phyloP scores from a whole-genome alignment of 37 sponge, comb jelly and placozoan genomes.

The Halichondria panicea region DNA sequence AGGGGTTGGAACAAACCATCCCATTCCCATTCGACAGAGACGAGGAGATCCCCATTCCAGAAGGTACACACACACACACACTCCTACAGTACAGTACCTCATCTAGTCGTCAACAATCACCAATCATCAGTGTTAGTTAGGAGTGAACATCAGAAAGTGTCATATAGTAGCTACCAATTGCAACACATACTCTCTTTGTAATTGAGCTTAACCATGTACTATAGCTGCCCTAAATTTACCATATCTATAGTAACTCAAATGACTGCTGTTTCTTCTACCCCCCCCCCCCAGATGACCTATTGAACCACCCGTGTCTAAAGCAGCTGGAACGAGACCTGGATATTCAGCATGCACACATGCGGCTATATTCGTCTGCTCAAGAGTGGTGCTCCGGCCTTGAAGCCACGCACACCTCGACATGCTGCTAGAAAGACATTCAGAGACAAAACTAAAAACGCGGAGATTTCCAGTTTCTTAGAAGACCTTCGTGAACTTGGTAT shows the following conservation, averaged over 20 bases:
- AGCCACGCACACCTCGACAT: neutral
- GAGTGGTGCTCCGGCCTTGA: constrained; percentile 39
- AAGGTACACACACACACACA: neutral
- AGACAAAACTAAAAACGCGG: constrained; percentile 33
- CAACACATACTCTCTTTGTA: too few species aligned
- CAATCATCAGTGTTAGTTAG: too few species aligned
- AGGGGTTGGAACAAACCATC: constrained; percentile 73
- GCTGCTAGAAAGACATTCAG: too few species aligned
- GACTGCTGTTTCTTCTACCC: too few species aligned
- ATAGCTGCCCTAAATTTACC: too few species aligned
- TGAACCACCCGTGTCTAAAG: constrained; percentile 67
- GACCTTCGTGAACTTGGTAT: constrained; percentile 76
- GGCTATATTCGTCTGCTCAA: constrained; percentile 87
- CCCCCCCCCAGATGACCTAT: constrained; percentile 60
- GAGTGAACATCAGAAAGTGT: too few species aligned
- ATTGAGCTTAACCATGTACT: too few species aligned
- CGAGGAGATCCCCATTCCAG: constrained; percentile 17
- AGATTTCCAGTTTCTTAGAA: constrained; percentile 68
- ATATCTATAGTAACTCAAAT: too few species aligned
- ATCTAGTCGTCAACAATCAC: too few species aligned
- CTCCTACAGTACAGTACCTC: too few species aligned
- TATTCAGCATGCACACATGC: constrained; percentile 77
- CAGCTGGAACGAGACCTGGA: constrained; percentile 54
- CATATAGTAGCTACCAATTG: too few species aligned
- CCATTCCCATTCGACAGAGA: constrained; percentile 85